Percentiles rank a stretch among this genome's conserved stretches.
Evolutionary conservation across 2,113 vertebrate genomes (phyloP).

Genomic region (Cyprinodon brontotheroides): DNA sequence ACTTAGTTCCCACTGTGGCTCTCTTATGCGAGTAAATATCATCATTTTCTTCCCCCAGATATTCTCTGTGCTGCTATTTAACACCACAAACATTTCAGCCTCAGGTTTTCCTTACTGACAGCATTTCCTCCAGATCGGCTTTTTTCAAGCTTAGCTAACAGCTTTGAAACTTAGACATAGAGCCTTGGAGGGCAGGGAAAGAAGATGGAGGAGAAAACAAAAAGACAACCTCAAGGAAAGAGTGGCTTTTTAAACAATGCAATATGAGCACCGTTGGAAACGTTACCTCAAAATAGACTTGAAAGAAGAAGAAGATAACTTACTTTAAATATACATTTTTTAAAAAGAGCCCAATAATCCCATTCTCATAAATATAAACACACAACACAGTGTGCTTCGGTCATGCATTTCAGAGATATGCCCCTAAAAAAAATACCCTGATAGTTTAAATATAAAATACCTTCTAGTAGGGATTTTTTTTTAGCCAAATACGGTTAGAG

Average conservation of each 20-base stretch:
- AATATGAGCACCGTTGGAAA: constrained; percentile 27
- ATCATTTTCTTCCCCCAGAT: constrained; percentile 1
- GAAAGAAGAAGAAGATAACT: background rate
- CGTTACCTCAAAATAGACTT: constrained; percentile 50
- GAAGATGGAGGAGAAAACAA: constrained; percentile 22
- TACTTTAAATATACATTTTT: background rate
- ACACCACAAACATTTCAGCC: constrained; percentile 15
- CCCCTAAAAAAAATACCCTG: too few relatives aligned
- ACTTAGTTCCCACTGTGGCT: constrained; percentile 18
- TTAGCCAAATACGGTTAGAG: too few relatives aligned
- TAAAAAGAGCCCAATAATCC: too few relatives aligned
- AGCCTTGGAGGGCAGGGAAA: background rate
- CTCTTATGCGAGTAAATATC: constrained; percentile 16
- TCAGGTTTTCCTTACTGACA: constrained; percentile 13
- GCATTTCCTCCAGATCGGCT: constrained; percentile 14
- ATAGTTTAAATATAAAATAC: too few relatives aligned
- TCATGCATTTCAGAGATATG: too few relatives aligned
- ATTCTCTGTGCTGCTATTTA: background rate
- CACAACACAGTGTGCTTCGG: too few relatives aligned
- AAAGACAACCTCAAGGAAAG: constrained; percentile 28
- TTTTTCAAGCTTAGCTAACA: constrained; percentile 19
- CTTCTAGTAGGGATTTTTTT: too few relatives aligned
- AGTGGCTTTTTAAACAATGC: constrained; percentile 50
- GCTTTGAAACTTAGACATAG: constrained; percentile 37
- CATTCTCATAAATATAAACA: constrained; percentile 9